A percentile compares a stretch with the other conserved stretches of the same genome.
Conservation (phyloP, 2,113 vertebrate genomes). For the Nothobranchius kuhntae region DNA sequence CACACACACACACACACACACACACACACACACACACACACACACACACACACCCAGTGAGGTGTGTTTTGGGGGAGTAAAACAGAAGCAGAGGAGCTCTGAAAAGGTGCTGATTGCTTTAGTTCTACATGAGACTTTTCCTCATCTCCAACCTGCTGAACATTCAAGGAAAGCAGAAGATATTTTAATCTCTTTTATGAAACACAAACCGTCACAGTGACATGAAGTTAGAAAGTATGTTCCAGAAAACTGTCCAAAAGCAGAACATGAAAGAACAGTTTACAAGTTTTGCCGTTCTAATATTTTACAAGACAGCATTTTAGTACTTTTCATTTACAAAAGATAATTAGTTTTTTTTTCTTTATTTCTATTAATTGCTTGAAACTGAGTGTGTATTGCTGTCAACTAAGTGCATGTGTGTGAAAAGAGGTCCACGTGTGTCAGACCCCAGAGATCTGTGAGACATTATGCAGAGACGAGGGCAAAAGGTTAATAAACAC, state of each 20-base stretch:
- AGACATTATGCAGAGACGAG: constrained; percentile 71
- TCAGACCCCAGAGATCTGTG: constrained; percentile 53
- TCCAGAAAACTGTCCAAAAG: no score
- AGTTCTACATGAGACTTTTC: constrained; percentile 36
- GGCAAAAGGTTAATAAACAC: constrained; percentile 70
- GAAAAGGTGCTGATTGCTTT: constrained; percentile 36
- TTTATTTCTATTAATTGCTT: not conserved
- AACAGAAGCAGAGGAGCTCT: constrained; percentile 22
- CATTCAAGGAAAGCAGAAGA: not conserved
- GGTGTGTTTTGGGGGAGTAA: constrained; percentile 38
- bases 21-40: constrained; percentile 31
- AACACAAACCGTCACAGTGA: not conserved
- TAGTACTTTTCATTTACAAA: no score
- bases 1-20: not conserved
- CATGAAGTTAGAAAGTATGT: no score
- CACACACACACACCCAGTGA: constrained; percentile 21
- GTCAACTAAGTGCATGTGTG: constrained; percentile 42
- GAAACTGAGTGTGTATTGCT: constrained; percentile 12
- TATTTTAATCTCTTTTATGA: not conserved
- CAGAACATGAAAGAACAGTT: not conserved
- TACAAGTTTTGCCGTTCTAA: not conserved
- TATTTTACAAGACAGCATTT: not conserved
- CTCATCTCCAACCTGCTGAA: constrained; percentile 10
- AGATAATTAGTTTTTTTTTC: not conserved
- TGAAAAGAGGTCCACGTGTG: constrained; percentile 31